Evolutionary conservation across 2,888 invertebrate species (phyloP).

Genomic region (Diloba caeruleocephala): DNA sequence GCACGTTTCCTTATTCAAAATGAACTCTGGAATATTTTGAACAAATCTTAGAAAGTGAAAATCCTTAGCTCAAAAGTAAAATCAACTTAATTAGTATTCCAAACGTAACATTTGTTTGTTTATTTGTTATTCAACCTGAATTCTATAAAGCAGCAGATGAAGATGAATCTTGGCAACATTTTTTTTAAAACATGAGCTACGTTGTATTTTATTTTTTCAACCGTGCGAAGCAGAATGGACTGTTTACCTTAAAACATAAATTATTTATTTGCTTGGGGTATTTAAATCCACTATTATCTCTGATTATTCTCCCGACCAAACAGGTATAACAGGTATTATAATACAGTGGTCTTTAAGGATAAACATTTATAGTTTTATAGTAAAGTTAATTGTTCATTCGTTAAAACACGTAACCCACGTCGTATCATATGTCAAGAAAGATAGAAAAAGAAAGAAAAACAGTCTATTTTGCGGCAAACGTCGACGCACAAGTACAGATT

Average conservation of each 20-base stretch:
- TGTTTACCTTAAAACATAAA: too few species aligned
- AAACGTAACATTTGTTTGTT: conserved; percentile 31
- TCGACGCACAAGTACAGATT: too few species aligned
- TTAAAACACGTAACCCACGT: too few species aligned
- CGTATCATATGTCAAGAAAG: too few species aligned
- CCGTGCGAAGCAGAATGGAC: conserved; percentile 2
- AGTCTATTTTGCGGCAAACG: too few species aligned
- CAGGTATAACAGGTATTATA: too few species aligned
- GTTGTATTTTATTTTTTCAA: conserved; percentile 10
- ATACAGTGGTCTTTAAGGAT: too few species aligned
- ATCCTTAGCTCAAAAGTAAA: conserved; percentile 16
- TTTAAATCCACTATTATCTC: too few species aligned
- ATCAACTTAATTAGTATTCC: conserved; percentile 30
- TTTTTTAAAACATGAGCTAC: conserved; percentile 21
- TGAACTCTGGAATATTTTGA: conserved; percentile 6
- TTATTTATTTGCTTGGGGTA: not conserved
- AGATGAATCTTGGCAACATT: conserved; percentile 31
- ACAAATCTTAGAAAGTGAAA: conserved; percentile 5
- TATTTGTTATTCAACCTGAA: conserved; percentile 36
- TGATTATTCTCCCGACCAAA: too few species aligned
- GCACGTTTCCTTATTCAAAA: conserved; percentile 5
- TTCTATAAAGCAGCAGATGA: conserved; percentile 38
- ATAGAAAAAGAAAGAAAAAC: too few species aligned
- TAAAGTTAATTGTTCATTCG: too few species aligned
- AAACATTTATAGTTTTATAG: too few species aligned